Base-by-base conservation (phyloP, 2,888 invertebrate species). In the Formica aserva region DNA sequence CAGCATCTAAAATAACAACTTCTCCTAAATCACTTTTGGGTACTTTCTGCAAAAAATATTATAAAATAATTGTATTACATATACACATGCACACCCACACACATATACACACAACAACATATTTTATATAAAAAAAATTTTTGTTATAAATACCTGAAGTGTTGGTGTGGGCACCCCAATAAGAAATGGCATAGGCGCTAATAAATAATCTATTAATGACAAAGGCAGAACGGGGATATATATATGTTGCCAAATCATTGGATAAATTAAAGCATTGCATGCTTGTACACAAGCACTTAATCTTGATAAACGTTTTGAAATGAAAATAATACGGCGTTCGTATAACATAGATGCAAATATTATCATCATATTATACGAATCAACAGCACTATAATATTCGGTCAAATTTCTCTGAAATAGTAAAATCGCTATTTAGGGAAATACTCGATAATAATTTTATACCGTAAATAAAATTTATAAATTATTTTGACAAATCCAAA, bases 161-260 rank as follows among this genome's bases (percentile, higher is more conserved):
- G 98, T 97, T 91, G 96, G 96, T 88, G 97, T 96, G 88, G 99
- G 99, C 86, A 99, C 98, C 85, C 99, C 99, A 93, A 99, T 99
- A 67, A 99, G 96, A 95, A 98, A 99, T 67, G 99, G 99, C 99
- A 99, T 99, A 0, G 99, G 99, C 18, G 99, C 99, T 91, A 97
- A 96, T 89, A 98, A 95, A 95, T 98, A 98, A 95, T 99, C 99
- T 89, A 98, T 97, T 86, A 99, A 96, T 93, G 97, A 97, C 94
- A 97, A 96, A 32, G 99, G 99, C 92, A 99, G 95, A 90, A 99
- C 97, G 76, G 99, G 99, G 95, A 99, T 99, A 95, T 98, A 99
- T 93, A 99, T 98, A 93, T 99, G 99, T 95, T 99, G 99, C 99
- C 99, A 99, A 90, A 97, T 97, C 99, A 99, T 99, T 0, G 99